Evolutionary conservation across 2,888 invertebrate species (phyloP), one percentile per base, ranked within the genome.

Genomic region (Microdon myrmicae): DNA sequence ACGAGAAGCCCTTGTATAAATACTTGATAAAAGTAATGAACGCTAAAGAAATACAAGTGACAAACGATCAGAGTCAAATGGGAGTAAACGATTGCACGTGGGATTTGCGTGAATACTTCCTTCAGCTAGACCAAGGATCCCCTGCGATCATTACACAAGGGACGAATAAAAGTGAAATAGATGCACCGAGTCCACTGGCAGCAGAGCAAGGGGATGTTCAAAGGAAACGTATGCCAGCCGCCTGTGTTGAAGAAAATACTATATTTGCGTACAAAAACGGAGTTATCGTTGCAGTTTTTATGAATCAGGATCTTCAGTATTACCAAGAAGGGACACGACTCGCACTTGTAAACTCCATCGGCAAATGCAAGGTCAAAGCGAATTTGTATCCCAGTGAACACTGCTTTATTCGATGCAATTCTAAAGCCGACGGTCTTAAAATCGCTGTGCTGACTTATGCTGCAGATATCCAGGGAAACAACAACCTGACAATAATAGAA

Each of bases 301-400:
- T 90, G 68, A 90, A 93, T 71, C 79, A 83, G 23, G 82, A 85
- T 28, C 89, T 60, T 6, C 25, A 28, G 90, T 71, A 43, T 28
- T 47, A 49, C 14, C 90, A 95, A 73, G 96, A 97, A 83, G 96
- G 96, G 7, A 84, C 90, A 67, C 92, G 96, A 1, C 84, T 96
- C 61, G 97, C 97, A 82, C 87, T 96, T 22, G 90, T 95, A 55
- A 97, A 96, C 75, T 85, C 96, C 58, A 85, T 97, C 16, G 97
- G 97, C 77, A 96, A 94, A 77, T 82, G 97, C 17, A 82, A 96
- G 43, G 97, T 97, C 80, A 92, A 93, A 81, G 94, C 90, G 0
- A 88, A 89, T 70, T 82, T 96, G 32, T 89, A 92, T 3, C 94
- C 95, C 0, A 89, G 91, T 2, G 94, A 96, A 79, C 87, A 88